Conservation (phyloP, 2,113 vertebrate genomes). For the Calidris pugnax region DNA sequence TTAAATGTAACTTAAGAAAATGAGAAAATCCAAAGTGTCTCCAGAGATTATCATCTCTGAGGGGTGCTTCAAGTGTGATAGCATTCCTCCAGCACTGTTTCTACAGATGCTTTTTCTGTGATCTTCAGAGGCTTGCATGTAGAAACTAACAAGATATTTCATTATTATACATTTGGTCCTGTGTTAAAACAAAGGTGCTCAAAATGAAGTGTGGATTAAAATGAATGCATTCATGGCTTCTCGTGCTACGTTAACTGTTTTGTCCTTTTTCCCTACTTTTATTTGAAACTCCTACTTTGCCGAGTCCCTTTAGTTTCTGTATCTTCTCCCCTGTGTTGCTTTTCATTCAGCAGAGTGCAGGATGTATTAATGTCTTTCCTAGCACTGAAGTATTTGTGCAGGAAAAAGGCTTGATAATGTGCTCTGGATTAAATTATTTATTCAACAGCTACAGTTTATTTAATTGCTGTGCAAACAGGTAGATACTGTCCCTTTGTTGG, state of each 20-base stretch:
- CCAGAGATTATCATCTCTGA: neutral
- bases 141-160: neutral
- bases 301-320: neutral
- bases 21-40: neutral
- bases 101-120: neutral
- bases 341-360: neutral
- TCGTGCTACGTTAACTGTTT: neutral
- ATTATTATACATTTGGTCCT: neutral
- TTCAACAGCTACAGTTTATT: neutral
- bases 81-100: neutral
- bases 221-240: neutral
- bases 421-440: neutral
- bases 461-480: neutral
- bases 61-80: neutral
- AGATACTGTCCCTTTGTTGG: neutral
- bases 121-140: neutral
- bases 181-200: neutral
- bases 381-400: neutral
- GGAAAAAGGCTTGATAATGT: neutral
- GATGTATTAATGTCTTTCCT: neutral
- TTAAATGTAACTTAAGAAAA: neutral
- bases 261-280: neutral
- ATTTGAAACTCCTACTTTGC: neutral
- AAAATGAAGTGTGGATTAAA: neutral
- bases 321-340: neutral